Evolutionary conservation across 2,113 vertebrate species (phyloP).

Genomic region (Glareola pratincola): DNA sequence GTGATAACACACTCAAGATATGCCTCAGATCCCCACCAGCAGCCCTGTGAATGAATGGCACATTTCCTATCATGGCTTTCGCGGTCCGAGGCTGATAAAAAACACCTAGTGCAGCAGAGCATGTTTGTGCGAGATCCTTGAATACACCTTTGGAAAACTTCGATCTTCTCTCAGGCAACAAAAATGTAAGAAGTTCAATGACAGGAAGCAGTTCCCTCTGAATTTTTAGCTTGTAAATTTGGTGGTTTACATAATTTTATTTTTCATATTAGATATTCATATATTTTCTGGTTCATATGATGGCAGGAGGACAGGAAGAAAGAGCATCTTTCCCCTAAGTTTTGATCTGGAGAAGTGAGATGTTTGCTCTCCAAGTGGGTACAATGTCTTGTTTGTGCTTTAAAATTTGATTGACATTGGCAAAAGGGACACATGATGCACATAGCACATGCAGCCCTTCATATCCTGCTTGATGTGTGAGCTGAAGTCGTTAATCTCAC

Average conservation of each 20-base stretch:
- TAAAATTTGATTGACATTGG: constrained; percentile 40
- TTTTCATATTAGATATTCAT: background rate
- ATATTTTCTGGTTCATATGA: background rate
- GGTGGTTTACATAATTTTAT: background rate
- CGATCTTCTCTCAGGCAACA: background rate
- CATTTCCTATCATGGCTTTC: constrained; percentile 42
- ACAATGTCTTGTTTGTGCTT: constrained; percentile 24
- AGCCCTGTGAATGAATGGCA: background rate
- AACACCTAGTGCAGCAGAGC: background rate
- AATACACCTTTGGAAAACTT: constrained; percentile 1
- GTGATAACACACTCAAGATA: constrained; percentile 3
- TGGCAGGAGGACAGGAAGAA: background rate
- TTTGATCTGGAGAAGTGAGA: background rate
- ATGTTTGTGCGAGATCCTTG: background rate
- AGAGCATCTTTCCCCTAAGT: background rate
- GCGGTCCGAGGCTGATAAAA: constrained; percentile 5
- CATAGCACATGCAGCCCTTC: constrained; percentile 11
- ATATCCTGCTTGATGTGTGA: constrained; percentile 15
- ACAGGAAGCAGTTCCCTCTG: background rate
- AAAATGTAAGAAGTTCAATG: background rate
- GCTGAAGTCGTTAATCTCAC: constrained; percentile 32
- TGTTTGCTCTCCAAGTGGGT: background rate
- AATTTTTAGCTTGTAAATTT: background rate
- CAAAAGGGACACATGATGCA: constrained; percentile 31
- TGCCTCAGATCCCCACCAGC: constrained; percentile 14